A percentile compares a stretch with the other conserved stretches of the same genome.
Conservation (phyloP, 1,140 invertebrate genomes). For the Drosophila sturtevanti region DNA sequence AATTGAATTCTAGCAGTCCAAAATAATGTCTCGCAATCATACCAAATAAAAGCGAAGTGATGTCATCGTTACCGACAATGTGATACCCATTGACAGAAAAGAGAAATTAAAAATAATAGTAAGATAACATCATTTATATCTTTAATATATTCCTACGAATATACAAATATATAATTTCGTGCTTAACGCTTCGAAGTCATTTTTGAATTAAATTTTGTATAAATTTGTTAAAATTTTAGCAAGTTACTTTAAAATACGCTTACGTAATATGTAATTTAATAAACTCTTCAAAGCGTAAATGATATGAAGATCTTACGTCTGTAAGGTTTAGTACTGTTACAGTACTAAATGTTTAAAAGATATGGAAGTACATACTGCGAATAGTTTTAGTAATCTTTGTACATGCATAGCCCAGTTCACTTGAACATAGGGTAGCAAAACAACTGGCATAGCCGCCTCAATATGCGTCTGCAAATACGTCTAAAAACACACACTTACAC, state of each 20-base stretch:
- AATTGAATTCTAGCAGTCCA: constrained; percentile 28
- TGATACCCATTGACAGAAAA: constrained; percentile 5
- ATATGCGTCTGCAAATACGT: constrained; percentile 54
- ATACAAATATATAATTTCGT: no score
- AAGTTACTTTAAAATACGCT: no score
- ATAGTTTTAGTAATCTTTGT: no score
- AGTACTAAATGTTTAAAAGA: no score
- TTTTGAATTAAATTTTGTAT: no score
- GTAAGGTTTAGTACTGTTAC: no score
- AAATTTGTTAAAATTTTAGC: no score
- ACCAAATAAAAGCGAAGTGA: background rate
- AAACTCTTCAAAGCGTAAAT: background rate
- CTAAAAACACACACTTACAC: constrained; percentile 23
- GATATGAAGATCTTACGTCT: no score
- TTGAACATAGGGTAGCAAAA: constrained; percentile 25
- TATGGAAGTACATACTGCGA: no score
- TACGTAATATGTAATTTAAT: background rate
- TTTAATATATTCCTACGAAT: no score
- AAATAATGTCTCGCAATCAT: constrained; percentile 17
- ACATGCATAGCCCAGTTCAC: background rate
- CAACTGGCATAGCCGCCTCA: constrained; percentile 37
- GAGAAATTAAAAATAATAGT: background rate
- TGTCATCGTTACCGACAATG: background rate
- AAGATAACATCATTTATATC: no score
- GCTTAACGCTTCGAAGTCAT: no score